phyloP scores from a whole-genome alignment of 2,113 vertebrate species.

The Euleptes europaea region DNA sequence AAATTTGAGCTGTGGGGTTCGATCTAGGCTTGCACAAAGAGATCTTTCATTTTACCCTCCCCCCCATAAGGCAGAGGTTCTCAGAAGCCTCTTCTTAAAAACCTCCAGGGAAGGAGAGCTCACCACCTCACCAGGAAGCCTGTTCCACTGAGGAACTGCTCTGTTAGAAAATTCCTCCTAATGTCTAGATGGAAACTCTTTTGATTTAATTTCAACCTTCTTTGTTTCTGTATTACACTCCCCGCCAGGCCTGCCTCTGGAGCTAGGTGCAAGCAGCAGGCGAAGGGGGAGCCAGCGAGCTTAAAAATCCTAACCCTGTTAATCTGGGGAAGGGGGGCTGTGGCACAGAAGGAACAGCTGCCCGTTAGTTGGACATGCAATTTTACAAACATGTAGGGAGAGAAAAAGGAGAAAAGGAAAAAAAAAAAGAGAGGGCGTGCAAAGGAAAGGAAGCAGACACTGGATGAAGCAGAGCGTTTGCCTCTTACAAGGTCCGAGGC shows the following conservation, averaged over 20 bases:
- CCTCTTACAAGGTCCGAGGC: constrained; percentile 93
- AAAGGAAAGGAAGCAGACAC: constrained; percentile 56
- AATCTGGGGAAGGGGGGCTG: not conserved
- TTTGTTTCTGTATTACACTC: too few relatives aligned
- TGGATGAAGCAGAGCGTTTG: constrained; percentile 76
- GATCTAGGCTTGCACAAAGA: too few relatives aligned
- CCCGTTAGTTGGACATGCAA: not conserved
- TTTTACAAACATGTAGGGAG: not conserved
- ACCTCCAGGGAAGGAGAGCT: too few relatives aligned
- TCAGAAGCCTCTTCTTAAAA: too few relatives aligned
- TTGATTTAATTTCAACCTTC: too few relatives aligned
- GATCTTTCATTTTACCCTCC: too few relatives aligned
- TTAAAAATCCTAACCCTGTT: not conserved
- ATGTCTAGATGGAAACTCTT: too few relatives aligned
- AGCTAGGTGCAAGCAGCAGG: not conserved
- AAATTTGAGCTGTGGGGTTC: too few relatives aligned
- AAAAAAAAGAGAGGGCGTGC: constrained; percentile 19
- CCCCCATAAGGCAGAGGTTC: too few relatives aligned
- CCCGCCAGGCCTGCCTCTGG: not conserved
- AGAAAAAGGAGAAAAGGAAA: not conserved
- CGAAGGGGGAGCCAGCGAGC: not conserved
- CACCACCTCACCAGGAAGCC: too few relatives aligned
- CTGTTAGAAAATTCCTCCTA: too few relatives aligned
- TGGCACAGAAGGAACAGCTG: not conserved
- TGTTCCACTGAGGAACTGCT: too few relatives aligned